Percentiles rank a stretch among this genome's conserved stretches.
phyloP scores from a whole-genome alignment of 2,797 vertebrate species.

The Cyclura pinguis region DNA sequence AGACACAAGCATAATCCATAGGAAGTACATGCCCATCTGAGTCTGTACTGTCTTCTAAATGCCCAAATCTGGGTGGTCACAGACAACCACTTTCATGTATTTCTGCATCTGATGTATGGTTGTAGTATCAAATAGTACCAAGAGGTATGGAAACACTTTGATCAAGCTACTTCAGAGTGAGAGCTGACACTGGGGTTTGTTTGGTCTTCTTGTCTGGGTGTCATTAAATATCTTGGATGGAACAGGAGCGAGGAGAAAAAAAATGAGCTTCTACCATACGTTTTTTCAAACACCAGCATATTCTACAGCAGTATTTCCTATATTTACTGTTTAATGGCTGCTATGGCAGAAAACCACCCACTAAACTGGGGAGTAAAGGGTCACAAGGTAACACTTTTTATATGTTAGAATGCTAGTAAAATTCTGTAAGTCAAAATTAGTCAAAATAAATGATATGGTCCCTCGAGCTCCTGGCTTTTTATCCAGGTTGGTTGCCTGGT shows the following conservation, averaged over 20 bases:
- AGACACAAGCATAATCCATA: conserved; percentile 64
- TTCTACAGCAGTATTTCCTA: neutral
- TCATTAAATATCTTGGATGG: neutral
- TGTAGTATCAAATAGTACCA: neutral
- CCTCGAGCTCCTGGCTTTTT: conserved; percentile 69
- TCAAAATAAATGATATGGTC: conserved; percentile 78
- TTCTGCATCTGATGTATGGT: neutral
- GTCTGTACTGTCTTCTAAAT: conserved; percentile 54
- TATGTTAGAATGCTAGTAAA: conserved; percentile 75
- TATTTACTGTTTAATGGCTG: conserved; percentile 29
- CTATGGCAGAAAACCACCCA: conserved; percentile 51
- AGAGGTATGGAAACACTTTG: no score
- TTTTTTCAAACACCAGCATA: conserved; percentile 39
- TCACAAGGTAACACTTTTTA: conserved; percentile 56
- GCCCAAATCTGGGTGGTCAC: conserved; percentile 61
- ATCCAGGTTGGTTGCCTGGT: conserved; percentile 61
- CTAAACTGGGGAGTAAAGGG: conserved; percentile 62
- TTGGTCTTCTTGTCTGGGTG: neutral
- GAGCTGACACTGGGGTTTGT: neutral
- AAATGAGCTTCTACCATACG: conserved; percentile 55
- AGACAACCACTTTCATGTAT: conserved; percentile 47
- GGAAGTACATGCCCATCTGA: conserved; percentile 59
- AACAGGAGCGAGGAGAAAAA: conserved; percentile 63
- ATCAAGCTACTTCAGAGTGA: neutral
- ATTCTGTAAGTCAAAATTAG: conserved; percentile 62